Base-by-base conservation (phyloP, 2,888 invertebrate species). In the Hirtodrosophila alboralis region DNA sequence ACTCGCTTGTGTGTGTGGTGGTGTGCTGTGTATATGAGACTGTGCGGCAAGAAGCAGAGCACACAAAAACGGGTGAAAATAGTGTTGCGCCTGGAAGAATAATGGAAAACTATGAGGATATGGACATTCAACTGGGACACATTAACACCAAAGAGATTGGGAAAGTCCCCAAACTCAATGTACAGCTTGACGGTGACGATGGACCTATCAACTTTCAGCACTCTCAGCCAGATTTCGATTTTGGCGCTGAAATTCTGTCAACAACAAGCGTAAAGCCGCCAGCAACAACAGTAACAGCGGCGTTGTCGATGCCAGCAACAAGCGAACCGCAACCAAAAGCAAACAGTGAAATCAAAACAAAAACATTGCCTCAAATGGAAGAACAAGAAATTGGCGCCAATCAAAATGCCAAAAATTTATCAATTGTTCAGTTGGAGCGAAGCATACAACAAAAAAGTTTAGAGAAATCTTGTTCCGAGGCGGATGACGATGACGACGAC, bases 171-270 rank as follows among this genome's bases (percentile, higher is more conserved):
- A 70, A 78, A 18, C 45, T 81, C 14, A 66, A 62, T 41, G 13
- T 69, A 2, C 68, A 67, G 8, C 36, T 45, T 1, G 28, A 18
- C 2, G 38, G 4, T 45, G 33, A n/a, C 34, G 58, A 65, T 14
- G 58, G 61, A 21, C 51, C 66, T 10, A 57, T 62, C 14, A 49
- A 33, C 27, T 75, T 65, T 45, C 60, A 63, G 4, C 62, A 47
- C 31, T 44, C 67, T 18, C 64, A 75, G 48, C 7, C 64, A 14
- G 76, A 71, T 56, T 80, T 86, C 28, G 74, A 78, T 85, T 89
- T 88, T 89, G 88, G 89, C 89, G 88, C 89, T 81, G 88, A 89
- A 87, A 84, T 89, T 66, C 57, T 79, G 43, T 77, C 71, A 62
- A 69, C 71, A 62, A 69, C 83, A 75, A 72, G 73, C 47, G 60